These are phyloP conservation scores for Atethmia centrago DNA, from an alignment of 2,888 invertebrate genomes.

Conservation along the genomic window DNA sequence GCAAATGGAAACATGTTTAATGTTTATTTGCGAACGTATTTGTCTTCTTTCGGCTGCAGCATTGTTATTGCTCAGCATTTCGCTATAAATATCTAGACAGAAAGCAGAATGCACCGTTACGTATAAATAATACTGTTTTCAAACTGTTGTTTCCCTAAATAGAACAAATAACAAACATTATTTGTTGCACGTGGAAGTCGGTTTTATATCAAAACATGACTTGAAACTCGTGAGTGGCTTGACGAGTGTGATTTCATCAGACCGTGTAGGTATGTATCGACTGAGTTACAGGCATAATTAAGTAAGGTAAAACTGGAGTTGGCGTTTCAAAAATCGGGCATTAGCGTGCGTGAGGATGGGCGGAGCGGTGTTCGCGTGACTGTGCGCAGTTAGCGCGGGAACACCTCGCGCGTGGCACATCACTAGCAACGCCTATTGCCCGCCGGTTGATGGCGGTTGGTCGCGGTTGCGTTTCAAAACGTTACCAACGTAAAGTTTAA, in stretches of 20 bases:
- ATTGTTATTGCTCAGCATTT: slow-evolving; percentile 48
- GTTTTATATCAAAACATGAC: slow-evolving; percentile 61
- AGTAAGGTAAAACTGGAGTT: slow-evolving; percentile 54
- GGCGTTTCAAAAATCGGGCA: slow-evolving; percentile 68
- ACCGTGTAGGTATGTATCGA: slow-evolving; percentile 30
- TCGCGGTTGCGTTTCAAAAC: slow-evolving; percentile 70
- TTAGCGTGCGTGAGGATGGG: slow-evolving; percentile 84
- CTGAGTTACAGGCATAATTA: slow-evolving; percentile 58
- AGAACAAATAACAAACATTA: slow-evolving; percentile 65
- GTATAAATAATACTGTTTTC: slow-evolving; percentile 63
- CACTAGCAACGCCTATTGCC: slow-evolving; percentile 88
- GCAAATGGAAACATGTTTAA: slow-evolving; percentile 2
- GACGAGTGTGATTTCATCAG: slow-evolving; percentile 47
- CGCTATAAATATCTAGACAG: slow-evolving; percentile 63
- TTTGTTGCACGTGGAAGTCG: slow-evolving; percentile 57
- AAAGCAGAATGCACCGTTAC: slow-evolving; percentile 65
- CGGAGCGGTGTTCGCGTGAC: slow-evolving; percentile 87
- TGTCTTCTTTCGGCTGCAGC: slow-evolving; percentile 38
- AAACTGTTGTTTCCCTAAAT: slow-evolving; percentile 61
- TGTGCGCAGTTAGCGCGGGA: slow-evolving; percentile 84
- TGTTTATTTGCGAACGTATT: slow-evolving; percentile 39
- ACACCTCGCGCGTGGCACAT: slow-evolving; percentile 87
- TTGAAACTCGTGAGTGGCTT: slow-evolving; percentile 48
- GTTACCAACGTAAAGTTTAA: slow-evolving; percentile 58
- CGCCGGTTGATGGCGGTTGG: slow-evolving; percentile 73